Evolutionary conservation across 2,113 vertebrate species (phyloP).

Genomic region (Stigmatopora argus): DNA sequence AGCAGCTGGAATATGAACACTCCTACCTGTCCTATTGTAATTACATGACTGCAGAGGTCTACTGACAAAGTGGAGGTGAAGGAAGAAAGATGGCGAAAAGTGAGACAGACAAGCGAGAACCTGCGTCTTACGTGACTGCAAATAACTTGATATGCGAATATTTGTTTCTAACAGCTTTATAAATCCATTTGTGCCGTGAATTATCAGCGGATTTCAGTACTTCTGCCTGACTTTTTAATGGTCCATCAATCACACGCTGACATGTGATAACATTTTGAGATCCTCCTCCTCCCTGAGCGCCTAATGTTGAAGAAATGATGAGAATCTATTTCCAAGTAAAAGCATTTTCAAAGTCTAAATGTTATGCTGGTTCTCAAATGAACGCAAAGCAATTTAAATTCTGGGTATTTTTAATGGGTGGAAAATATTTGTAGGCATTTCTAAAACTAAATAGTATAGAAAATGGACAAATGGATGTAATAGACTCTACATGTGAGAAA

Average conservation of each 20-base stretch:
- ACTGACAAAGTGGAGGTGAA: constrained; percentile 31
- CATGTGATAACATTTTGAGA: constrained; percentile 65
- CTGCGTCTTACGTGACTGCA: constrained; percentile 53
- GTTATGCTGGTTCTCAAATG: constrained; percentile 57
- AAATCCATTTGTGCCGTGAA: constrained; percentile 63
- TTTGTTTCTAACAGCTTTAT: constrained; percentile 64
- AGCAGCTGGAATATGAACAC: constrained; percentile 74
- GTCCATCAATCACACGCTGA: constrained; percentile 60
- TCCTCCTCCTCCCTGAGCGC: constrained; percentile 45
- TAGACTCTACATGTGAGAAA: background rate
- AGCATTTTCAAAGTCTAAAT: constrained; percentile 61
- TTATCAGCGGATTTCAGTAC: constrained; percentile 63
- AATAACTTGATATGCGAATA: constrained; percentile 56
- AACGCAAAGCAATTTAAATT: constrained; percentile 64
- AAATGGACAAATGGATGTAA: background rate
- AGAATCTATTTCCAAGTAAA: constrained; percentile 62
- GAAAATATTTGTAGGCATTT: constrained; percentile 40
- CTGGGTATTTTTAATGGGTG: constrained; percentile 53
- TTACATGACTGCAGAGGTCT: constrained; percentile 61
- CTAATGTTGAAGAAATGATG: constrained; percentile 44
- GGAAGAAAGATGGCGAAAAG: constrained; percentile 34
- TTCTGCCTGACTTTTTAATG: constrained; percentile 66
- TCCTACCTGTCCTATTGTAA: constrained; percentile 72
- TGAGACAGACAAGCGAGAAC: constrained; percentile 51
- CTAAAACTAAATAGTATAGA: constrained; percentile 5